Evolutionary conservation across 2,888 invertebrate species (phyloP).

Genomic region (Pocota personata): DNA sequence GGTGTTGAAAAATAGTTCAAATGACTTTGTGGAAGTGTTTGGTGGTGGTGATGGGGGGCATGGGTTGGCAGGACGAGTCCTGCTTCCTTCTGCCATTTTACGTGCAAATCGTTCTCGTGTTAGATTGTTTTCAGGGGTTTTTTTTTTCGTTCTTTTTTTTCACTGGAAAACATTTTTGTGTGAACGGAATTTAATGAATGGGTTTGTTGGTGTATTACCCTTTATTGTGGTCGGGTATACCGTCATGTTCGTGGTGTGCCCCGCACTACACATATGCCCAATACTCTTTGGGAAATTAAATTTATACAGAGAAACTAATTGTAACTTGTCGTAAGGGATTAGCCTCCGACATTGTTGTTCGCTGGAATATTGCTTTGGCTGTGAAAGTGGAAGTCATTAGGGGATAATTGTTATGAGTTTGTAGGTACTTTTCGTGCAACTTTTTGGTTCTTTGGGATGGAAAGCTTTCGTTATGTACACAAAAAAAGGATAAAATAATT

Average conservation of each 20-base stretch:
- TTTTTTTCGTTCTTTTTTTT: conserved; percentile 1
- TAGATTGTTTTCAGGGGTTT: conserved; percentile 45
- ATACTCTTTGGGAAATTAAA: conserved; percentile 61
- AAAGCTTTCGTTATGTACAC: background rate
- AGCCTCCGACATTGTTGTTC: conserved; percentile 50
- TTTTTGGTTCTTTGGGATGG: background rate
- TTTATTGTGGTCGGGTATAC: conserved; percentile 35
- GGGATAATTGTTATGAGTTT: conserved; percentile 4
- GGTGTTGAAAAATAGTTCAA: conserved; percentile 70
- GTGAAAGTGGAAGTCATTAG: conserved; percentile 15
- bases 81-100: conserved; percentile 27
- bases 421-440: background rate
- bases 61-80: background rate
- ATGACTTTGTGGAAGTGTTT: conserved; percentile 62
- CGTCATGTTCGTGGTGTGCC: conserved; percentile 1
- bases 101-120: conserved; percentile 62
- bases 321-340: conserved; percentile 52
- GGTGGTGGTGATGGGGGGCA: conserved; percentile 15
- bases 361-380: background rate
- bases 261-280: background rate
- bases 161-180: conserved; percentile 62
- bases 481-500: background rate
- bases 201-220: conserved; percentile 28
- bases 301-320: conserved; percentile 58
- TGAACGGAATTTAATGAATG: conserved; percentile 65